These are phyloP conservation scores for Campoplex nolae DNA, from an alignment of 2,888 invertebrate species.

Conservation along the genomic window DNA sequence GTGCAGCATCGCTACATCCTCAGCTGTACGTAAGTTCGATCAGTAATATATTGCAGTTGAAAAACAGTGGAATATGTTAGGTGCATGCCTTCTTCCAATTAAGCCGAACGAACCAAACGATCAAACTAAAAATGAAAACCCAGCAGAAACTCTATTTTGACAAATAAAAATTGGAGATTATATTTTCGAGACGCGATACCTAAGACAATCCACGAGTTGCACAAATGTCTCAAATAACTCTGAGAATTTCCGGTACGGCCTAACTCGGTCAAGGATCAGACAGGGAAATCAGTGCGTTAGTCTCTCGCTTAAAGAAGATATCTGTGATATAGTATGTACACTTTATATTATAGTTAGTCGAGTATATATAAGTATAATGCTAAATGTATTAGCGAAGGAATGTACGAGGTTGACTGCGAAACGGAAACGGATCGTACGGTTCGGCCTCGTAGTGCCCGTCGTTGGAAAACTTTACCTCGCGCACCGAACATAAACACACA, in stretches of 20 bases:
- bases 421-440: constrained; percentile 45
- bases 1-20: too few species aligned
- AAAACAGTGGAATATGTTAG: background rate
- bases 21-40: background rate
- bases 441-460: constrained; percentile 49
- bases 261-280: constrained; percentile 50
- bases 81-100: background rate
- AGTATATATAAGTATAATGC: constrained; percentile 44
- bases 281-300: constrained; percentile 29
- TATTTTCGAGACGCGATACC: background rate
- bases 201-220: background rate
- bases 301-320: constrained; percentile 52
- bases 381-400: constrained; percentile 61
- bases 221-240: background rate
- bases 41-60: background rate
- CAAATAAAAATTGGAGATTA: background rate
- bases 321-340: constrained; percentile 66
- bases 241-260: constrained; percentile 48
- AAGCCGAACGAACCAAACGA: background rate
- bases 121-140: background rate
- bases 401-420: constrained; percentile 59
- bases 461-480: constrained; percentile 40
- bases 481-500: background rate
- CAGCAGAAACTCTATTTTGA: background rate
- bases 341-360: background rate